Base-by-base conservation (phyloP, 2,888 invertebrate species). In the Zygothrica quintamaculata region DNA sequence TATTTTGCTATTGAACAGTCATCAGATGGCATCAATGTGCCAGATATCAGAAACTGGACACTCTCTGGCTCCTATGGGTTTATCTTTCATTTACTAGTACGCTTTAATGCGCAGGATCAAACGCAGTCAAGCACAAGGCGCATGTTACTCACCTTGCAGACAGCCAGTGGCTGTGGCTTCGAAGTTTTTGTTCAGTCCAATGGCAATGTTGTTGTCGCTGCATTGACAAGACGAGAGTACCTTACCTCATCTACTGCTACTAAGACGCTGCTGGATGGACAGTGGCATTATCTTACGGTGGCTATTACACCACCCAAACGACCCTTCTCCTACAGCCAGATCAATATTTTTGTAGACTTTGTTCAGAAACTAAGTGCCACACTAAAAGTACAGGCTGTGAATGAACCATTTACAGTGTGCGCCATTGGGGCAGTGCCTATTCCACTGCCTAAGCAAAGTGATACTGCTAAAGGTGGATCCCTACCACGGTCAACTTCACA, bases 281-380 rank as follows among this genome's bases (percentile, higher is more conserved):
- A 92, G 53, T 94, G 94, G 94, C 93, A 94, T 80, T 93, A 92
- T 61, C 82, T 94, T 1, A 92, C 92, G 11, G 91, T 93, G 29
- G 89, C 89, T 18, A 80, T 92, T 44, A 90, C 90, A 9, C 91
- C 91, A 8, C 91, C 90, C 6, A 92, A 92, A 69, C 89, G 93
- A 26, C 93, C 93, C 1, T 93, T 94, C 88, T 92, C 92, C 12
- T 92, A 92, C 70, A 93, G 93, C 73, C 93, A 93, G 80, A 90
- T 94, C 16, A 90, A 92, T 60, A 92, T 94, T 25, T 93, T 92
- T 72, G 91, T 94, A 25, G 94, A 94, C 84, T 93, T 93, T 31
- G 90, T 92, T 33, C 92, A 92, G 71, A 92, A 92, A 69, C 77
- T 93, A 7, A 92, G 91, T 56, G 91, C 92, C 37, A 92, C 92